Evolutionary conservation across 1,140 invertebrate genomes (phyloP).

Genomic region (Macrotrachela quadricornifera): DNA sequence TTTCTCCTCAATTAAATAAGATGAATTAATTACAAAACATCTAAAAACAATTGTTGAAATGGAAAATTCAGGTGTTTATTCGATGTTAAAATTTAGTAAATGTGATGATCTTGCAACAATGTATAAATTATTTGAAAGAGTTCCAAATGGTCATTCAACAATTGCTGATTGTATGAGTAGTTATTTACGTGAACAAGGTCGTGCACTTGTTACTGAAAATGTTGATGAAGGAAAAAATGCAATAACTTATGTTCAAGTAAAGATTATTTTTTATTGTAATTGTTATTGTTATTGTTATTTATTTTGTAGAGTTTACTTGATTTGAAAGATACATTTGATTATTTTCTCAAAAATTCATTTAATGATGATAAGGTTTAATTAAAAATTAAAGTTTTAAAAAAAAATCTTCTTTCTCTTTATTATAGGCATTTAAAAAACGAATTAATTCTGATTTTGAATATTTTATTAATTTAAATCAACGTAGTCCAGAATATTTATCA

Average conservation of each 20-base stretch:
- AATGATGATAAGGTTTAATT: constrained; percentile 43
- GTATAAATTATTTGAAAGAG: constrained; percentile 83
- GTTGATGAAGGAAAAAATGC: constrained; percentile 64
- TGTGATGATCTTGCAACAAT: constrained; percentile 81
- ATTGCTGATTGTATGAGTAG: constrained; percentile 81
- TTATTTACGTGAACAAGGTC: constrained; percentile 78
- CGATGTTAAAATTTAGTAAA: constrained; percentile 92
- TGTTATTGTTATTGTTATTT: constrained; percentile 10
- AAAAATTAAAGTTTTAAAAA: too few relatives aligned
- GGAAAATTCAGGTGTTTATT: constrained; percentile 95
- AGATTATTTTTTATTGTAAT: not conserved
- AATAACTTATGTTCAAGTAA: constrained; percentile 53
- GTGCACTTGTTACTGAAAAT: constrained; percentile 63
- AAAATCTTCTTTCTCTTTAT: too few relatives aligned
- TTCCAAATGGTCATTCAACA: constrained; percentile 68
- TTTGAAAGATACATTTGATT: constrained; percentile 88
- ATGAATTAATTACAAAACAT: constrained; percentile 89
- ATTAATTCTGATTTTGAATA: constrained; percentile 96
- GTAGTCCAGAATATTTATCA: constrained; percentile 93
- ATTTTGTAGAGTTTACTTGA: constrained; percentile 58
- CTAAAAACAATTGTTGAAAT: constrained; percentile 99
- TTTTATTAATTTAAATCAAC: constrained; percentile 88
- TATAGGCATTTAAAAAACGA: constrained; percentile 52
- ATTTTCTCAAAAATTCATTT: constrained; percentile 87
- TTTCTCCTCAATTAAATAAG: too few relatives aligned